Evolutionary conservation across 2,888 invertebrate genomes (phyloP).

Genomic region (Heliconius charithonia): DNA sequence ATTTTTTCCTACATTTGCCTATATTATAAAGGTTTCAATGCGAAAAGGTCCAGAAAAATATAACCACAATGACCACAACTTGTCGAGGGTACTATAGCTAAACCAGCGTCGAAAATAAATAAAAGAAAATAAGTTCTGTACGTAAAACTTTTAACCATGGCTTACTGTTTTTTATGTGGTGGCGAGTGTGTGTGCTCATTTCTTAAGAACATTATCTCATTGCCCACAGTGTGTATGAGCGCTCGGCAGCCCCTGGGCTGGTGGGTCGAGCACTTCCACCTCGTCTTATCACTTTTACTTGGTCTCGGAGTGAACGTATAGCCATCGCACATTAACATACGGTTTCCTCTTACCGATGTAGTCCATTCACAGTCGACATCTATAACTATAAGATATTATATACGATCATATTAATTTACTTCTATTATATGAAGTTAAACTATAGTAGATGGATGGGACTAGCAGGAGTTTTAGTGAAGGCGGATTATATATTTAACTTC

Average conservation of each 20-base stretch:
- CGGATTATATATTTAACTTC: no score
- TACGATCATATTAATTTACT: not conserved
- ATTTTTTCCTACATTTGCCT: no score
- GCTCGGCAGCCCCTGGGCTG: conserved; percentile 54
- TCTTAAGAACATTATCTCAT: conserved; percentile 48
- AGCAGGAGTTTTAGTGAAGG: no score
- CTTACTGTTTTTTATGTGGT: not conserved
- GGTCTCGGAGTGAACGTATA: conserved; percentile 48
- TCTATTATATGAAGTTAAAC: not conserved
- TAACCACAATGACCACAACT: no score
- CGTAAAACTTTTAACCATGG: no score
- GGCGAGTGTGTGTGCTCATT: conserved; percentile 52
- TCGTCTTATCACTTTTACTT: not conserved
- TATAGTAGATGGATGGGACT: not conserved
- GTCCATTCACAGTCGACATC: conserved; percentile 16
- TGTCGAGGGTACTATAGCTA: no score
- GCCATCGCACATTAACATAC: conserved; percentile 49
- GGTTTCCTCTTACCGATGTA: conserved; percentile 49
- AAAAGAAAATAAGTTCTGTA: no score
- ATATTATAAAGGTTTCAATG: no score
- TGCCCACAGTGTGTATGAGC: conserved; percentile 48
- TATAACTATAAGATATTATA: not conserved
- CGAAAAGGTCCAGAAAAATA: no score
- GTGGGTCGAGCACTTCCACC: conserved; percentile 53
- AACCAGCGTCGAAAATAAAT: no score